A percentile compares a stretch with the other conserved stretches of the same genome.
Evolutionary conservation across 2,797 vertebrate species (phyloP).

Genomic region (Phataginus tetradactyla): DNA sequence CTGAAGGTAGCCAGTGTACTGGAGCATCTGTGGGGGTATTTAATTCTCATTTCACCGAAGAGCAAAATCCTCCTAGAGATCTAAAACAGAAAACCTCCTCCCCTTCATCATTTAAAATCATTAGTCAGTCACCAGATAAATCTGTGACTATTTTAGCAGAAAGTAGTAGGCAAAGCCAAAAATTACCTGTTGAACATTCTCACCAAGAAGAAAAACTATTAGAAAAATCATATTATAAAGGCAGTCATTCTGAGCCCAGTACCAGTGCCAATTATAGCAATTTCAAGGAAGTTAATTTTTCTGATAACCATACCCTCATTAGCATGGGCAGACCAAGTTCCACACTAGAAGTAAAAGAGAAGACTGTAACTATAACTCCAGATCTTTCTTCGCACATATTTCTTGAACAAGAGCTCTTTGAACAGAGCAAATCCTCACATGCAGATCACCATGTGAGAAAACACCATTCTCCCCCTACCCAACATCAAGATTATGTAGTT

Average conservation of each 20-base stretch:
- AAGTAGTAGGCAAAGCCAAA: constrained; percentile 44
- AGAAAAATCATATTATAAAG: constrained; percentile 55
- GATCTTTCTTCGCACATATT: neutral
- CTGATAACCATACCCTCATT: neutral
- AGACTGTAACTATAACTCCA: accelerated
- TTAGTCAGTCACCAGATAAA: neutral
- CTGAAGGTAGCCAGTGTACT: constrained; percentile 65
- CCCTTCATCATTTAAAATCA: constrained; percentile 4
- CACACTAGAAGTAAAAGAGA: constrained; percentile 38
- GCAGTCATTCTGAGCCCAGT: constrained; percentile 7
- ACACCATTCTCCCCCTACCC: constrained; percentile 41
- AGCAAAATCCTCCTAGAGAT: constrained; percentile 35
- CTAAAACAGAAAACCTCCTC: neutral
- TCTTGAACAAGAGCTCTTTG: constrained; percentile 15
- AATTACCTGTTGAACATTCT: constrained; percentile 58
- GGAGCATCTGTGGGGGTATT: constrained; percentile 69
- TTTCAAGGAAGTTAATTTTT: constrained; percentile 30
- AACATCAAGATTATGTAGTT: constrained; percentile 45
- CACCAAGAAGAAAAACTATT: constrained; percentile 34
- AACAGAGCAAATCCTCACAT: neutral
- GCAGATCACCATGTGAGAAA: neutral
- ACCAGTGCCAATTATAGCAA: neutral
- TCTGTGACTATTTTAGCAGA: constrained; percentile 22
- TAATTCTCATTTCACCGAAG: neutral
- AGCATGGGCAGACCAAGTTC: constrained; percentile 28